Evolutionary conservation across 1,140 invertebrate genomes (phyloP), one percentile per base, ranked within the genome.

Genomic region (Formica exsecta): DNA sequence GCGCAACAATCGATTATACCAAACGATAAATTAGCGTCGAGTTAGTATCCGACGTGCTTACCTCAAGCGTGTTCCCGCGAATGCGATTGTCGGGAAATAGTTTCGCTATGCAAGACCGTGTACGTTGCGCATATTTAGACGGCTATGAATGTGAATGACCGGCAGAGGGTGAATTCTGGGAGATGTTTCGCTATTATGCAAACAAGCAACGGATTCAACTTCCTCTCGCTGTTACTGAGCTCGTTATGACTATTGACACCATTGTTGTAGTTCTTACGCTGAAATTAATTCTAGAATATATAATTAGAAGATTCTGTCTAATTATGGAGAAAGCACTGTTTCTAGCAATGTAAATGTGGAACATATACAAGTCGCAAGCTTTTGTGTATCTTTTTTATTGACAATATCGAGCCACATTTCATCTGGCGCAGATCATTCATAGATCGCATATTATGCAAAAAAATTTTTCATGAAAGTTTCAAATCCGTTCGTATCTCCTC

Each of bases 1-100:
- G 70, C 44, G 38, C 36, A 41, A 87, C 90, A 89, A 90, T 93
- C 85, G 90, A 87, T 87, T 89, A 81, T 59, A 79, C 71, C 80
- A 77, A 88, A 89, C 92, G 81, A 93, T 92, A 93, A 93, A 93
- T 93, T 93, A 93, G 85, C 89, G 71, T 89, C 74, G 86, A 89
- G 87, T 91, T 93, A 92, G 89, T 90, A 87, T 89, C 91, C 74
- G 79, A 84, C 61, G 16, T 57, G 61, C 29, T 86, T 59, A 62
- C 57, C 32, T 61, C 38, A n/a, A 13, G 13, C 51, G 11, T 73
- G n/a, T 48, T 70, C 54, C n/a, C 7, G 38, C 13, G 68, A 83
- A 44, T 74, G 79, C 22, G 38, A 74, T 66, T 74, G 79, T 62
- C 68, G 54, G 54, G 66, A 36, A 61, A 29, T 44, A 25, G 38